phyloP scores from a whole-genome alignment of 2,797 vertebrate genomes.

The Mastacembelus armatus region DNA sequence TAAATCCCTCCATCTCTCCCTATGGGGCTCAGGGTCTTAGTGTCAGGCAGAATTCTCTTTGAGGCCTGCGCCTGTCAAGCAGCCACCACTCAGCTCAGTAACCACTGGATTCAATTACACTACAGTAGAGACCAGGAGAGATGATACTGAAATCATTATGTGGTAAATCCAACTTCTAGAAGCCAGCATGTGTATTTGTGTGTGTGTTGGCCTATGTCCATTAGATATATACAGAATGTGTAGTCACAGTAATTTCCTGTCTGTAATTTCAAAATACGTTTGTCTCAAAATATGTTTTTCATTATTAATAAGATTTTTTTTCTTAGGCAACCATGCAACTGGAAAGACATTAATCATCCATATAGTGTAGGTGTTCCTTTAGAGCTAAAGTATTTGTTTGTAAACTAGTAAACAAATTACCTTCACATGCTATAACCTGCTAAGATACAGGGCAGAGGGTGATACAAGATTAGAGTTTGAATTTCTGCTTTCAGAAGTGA shows the following conservation, averaged over 20 bases:
- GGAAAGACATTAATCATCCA: constrained; percentile 7
- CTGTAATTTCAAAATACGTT: constrained; percentile 21
- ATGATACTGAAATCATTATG: constrained; percentile 64
- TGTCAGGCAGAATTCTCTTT: constrained; percentile 77
- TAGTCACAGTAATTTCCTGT: constrained; percentile 22
- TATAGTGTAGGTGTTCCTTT: background rate
- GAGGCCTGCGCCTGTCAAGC: constrained; percentile 74
- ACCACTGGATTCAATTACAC: constrained; percentile 74
- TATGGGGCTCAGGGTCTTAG: constrained; percentile 74
- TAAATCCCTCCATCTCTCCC: constrained; percentile 70
- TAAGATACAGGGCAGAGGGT: constrained; percentile 33
- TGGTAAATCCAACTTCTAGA: constrained; percentile 58
- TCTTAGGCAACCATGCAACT: background rate
- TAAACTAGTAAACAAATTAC: constrained; percentile 60
- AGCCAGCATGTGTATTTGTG: background rate
- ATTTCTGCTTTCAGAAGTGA: constrained; percentile 56
- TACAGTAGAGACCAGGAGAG: constrained; percentile 49
- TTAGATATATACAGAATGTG: background rate
- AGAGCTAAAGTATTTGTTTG: constrained; percentile 14
- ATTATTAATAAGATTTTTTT: constrained; percentile 3
- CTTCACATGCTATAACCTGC: constrained; percentile 34
- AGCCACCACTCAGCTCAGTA: constrained; percentile 65
- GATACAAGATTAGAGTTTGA: constrained; percentile 42
- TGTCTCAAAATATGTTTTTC: constrained; percentile 11
- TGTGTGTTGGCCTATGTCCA: constrained; percentile 4